These are phyloP conservation scores for Lasioglossum villosulum DNA, from an alignment of 2,888 invertebrate species.

Conservation along the genomic window DNA sequence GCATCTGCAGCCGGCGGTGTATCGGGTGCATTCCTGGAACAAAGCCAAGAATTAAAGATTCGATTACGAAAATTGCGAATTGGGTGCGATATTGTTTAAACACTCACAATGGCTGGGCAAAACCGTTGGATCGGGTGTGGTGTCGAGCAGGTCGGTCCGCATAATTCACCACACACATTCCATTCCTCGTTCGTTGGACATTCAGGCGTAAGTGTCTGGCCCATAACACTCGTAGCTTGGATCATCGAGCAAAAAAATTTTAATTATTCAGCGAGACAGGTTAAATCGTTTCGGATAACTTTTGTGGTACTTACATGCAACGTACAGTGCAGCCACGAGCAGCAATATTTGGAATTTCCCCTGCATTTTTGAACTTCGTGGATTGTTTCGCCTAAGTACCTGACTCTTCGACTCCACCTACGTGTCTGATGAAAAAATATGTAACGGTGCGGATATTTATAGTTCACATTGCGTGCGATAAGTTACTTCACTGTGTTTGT, in stretches of 20 bases:
- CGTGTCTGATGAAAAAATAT: not conserved
- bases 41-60: not conserved
- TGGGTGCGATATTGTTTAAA: not conserved
- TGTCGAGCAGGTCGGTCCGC: not conserved
- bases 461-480: not conserved
- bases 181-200: not conserved
- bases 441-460: not conserved
- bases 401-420: not conserved
- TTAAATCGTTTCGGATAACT: not conserved
- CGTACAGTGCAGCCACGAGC: not conserved
- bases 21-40: not conserved
- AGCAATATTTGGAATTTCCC: not conserved
- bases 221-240: not conserved
- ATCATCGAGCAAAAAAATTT: not conserved
- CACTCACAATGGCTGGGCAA: rapidly evolving
- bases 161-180: not conserved
- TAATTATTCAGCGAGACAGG: not conserved
- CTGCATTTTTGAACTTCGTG: not conserved
- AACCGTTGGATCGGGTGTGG: rapidly evolving
- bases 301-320: not conserved
- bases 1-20: not conserved
- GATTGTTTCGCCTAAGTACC: not conserved
- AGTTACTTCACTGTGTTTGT: not conserved
- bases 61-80: not conserved
- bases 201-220: rapidly evolving